phyloP scores from a whole-genome alignment of 2,888 invertebrate species.

The Tipula confusa region DNA sequence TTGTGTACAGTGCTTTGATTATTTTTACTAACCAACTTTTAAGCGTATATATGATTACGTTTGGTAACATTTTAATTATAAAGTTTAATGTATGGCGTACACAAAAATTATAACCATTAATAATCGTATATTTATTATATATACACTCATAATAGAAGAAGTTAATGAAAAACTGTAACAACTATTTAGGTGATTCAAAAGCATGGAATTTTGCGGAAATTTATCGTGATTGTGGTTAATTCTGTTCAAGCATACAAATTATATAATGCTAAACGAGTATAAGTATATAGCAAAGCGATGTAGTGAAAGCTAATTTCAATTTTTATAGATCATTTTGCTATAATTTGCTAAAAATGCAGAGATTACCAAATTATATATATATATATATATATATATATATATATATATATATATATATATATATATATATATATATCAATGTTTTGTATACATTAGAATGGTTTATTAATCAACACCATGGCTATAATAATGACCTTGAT shows the following conservation, averaged over 20 bases:
- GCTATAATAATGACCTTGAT: neutral
- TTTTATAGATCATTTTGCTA: neutral
- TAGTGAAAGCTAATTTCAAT: neutral
- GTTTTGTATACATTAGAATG: neutral
- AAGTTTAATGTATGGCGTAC: neutral
- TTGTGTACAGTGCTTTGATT: neutral
- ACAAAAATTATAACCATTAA: neutral
- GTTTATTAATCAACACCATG: neutral
- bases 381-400: no score
- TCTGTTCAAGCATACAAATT: neutral
- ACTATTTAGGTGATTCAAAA: neutral
- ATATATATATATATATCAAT: no score
- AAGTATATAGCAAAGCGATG: neutral
- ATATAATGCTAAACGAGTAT: neutral
- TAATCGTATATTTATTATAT: neutral
- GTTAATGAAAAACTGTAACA: neutral
- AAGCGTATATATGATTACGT: neutral
- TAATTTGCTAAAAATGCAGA: neutral
- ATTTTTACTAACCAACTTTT: no score
- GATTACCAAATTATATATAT: no score
- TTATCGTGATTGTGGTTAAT: neutral
- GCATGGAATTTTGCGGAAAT: neutral
- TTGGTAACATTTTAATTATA: conserved; percentile 17
- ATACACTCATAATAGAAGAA: neutral
- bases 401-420: no score